Evolutionary conservation across 2,888 invertebrate species (phyloP), one percentile per base, ranked within the genome.

Genomic region (Amblyjoppa fuscipennis): DNA sequence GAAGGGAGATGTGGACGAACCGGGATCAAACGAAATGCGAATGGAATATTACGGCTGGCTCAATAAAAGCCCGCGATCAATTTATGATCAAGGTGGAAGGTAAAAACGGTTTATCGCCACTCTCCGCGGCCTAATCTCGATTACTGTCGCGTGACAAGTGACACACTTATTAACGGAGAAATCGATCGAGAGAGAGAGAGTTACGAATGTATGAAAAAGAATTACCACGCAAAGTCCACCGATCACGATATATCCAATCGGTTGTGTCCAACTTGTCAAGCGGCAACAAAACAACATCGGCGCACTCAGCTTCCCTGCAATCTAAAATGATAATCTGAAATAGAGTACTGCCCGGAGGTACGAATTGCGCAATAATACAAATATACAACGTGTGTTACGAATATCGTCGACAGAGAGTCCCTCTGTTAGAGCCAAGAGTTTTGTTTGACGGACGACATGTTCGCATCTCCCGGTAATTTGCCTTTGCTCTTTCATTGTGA

Each of bases 141-240:
- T 76, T 75, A 51, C 41, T 53, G 49, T 49, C 53, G 53, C 53
- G 64, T 70, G 64, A 83, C 79, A 80, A 75, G 69, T 70, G 81
- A 81, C 81, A 49, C 68, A 68, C 45, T 51, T 69, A 78, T 74
- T 59, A 20, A 68, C 70, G 31, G n/a, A 68, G 66, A 20, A 20
- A 20, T 20, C 20, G 20, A 69, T 53, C 74, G 70, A 75, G 59
- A 75, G 59, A 59, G 68, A 13, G 28, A 16, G 45, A 49, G 45
- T 49, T 70, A 64, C 64, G n/a, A 34, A 64, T 78, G 64, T 66
- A 61, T 64, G 34, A 69, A 34, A 59, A 38, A 20, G 31, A 73
- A 53, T 49, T 5, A 49, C 59, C 45, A 74, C 34, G 70, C 68
- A 81, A 81, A 75, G 16, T 61, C 49, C 34, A n/a, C 20, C 71